Conservation (phyloP, 2,797 vertebrate genomes). For the Pampus argenteus region DNA sequence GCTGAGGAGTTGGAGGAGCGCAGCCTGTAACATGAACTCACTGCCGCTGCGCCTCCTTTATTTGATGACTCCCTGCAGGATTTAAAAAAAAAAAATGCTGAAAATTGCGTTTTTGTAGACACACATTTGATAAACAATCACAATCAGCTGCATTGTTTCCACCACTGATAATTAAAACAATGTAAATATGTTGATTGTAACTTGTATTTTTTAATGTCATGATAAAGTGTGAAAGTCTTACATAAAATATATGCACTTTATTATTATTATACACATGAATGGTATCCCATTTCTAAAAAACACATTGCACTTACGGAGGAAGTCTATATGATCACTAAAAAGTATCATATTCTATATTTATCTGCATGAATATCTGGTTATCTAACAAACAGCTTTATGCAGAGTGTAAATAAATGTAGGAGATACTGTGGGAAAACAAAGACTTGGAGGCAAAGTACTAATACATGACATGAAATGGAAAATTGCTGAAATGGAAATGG, state of each 20-base stretch:
- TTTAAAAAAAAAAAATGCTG: too few relatives aligned
- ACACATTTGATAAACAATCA: too few relatives aligned
- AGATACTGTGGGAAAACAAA: neutral
- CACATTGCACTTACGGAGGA: neutral
- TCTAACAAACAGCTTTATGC: constrained; percentile 12
- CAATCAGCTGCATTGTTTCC: neutral
- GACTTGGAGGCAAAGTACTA: constrained; percentile 3
- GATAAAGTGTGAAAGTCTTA: neutral
- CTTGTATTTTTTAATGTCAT: neutral
- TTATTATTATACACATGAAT: neutral
- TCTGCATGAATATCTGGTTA: neutral
- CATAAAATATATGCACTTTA: neutral
- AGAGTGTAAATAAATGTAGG: constrained; percentile 42
- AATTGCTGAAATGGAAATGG: constrained; percentile 30
- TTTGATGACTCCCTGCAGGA: too few relatives aligned
- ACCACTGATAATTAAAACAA: neutral
- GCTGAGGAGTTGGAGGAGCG: too few relatives aligned
- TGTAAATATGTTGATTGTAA: too few relatives aligned
- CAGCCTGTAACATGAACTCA: too few relatives aligned
- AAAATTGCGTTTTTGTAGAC: too few relatives aligned
- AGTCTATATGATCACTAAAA: neutral
- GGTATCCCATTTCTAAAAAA: neutral
- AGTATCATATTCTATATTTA: neutral
- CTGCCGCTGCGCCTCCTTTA: too few relatives aligned
- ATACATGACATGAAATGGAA: constrained; percentile 39